A percentile compares a stretch with the other conserved stretches of the same genome.
phyloP scores from a whole-genome alignment of 2,888 invertebrate genomes.

The Synergus laeviventris region DNA sequence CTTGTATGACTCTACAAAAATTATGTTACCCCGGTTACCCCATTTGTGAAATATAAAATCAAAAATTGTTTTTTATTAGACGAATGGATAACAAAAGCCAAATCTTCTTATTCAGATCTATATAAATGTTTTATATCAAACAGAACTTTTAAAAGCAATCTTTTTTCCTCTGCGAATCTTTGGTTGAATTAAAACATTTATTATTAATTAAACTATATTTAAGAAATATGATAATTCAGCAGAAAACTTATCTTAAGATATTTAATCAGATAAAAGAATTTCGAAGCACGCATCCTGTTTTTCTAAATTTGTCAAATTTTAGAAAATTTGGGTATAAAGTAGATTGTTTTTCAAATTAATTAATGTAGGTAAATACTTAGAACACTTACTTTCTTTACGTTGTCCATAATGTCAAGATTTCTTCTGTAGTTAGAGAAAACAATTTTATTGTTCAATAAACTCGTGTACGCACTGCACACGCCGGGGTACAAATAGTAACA shows the following conservation, averaged over 20 bases:
- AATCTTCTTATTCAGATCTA: background rate
- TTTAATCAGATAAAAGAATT: background rate
- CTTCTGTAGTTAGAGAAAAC: background rate
- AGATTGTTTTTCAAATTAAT: background rate
- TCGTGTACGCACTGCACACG: background rate
- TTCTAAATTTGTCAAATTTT: background rate
- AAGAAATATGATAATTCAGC: background rate
- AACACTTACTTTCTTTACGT: conserved; percentile 28
- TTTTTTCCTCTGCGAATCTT: background rate
- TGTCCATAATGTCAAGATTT: conserved; percentile 23
- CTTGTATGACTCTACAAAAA: background rate
- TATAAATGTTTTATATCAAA: background rate
- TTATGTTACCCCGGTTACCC: background rate
- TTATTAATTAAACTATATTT: background rate
- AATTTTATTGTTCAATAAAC: background rate
- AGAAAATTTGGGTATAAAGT: background rate
- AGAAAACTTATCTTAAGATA: background rate
- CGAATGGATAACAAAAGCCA: background rate
- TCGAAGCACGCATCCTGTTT: conserved; percentile 16
- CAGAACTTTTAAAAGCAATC: background rate
- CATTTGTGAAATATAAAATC: background rate
- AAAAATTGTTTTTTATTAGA: background rate
- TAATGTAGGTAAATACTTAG: background rate
- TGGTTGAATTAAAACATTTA: background rate
- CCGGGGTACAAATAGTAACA: conserved; percentile 34